Evolutionary conservation across 2,113 vertebrate species (phyloP).

Genomic region (Rhadina sibilatrix): DNA sequence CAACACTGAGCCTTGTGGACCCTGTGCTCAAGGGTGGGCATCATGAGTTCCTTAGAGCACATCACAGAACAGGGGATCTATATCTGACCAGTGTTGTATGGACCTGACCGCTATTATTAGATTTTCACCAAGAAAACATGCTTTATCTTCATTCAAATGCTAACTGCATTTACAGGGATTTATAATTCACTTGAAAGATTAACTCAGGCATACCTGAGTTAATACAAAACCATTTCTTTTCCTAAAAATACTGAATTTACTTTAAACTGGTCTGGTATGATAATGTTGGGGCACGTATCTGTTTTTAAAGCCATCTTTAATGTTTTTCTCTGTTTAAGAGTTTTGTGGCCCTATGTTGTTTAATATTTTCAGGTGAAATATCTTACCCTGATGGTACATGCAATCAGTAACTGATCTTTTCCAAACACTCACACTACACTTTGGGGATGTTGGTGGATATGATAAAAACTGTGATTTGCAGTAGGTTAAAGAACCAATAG

Average conservation of each 20-base stretch:
- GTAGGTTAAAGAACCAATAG: not conserved
- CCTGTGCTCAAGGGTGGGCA: fast-evolving
- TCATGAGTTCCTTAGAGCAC: not conserved
- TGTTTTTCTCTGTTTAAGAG: not conserved
- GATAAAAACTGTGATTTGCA: not conserved
- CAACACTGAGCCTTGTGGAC: not conserved
- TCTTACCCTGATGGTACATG: not conserved
- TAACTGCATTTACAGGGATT: slow-evolving; percentile 3
- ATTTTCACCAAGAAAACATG: slow-evolving; percentile 1
- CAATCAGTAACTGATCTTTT: not conserved
- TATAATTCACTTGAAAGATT: slow-evolving; percentile 15
- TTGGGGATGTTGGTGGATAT: not conserved
- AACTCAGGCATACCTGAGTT: not conserved
- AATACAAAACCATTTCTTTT: not conserved
- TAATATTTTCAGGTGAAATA: not conserved
- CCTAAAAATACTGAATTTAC: not conserved
- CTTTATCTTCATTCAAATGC: slow-evolving; percentile 21
- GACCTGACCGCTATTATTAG: not conserved
- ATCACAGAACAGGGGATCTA: not conserved
- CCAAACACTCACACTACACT: not conserved
- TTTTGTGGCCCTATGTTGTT: not conserved
- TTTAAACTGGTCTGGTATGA: not conserved
- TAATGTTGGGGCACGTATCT: not conserved
- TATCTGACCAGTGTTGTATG: not conserved
- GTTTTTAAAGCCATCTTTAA: not conserved